Evolutionary conservation across 2,113 vertebrate genomes (phyloP).

Genomic region (Gavialis gangeticus): DNA sequence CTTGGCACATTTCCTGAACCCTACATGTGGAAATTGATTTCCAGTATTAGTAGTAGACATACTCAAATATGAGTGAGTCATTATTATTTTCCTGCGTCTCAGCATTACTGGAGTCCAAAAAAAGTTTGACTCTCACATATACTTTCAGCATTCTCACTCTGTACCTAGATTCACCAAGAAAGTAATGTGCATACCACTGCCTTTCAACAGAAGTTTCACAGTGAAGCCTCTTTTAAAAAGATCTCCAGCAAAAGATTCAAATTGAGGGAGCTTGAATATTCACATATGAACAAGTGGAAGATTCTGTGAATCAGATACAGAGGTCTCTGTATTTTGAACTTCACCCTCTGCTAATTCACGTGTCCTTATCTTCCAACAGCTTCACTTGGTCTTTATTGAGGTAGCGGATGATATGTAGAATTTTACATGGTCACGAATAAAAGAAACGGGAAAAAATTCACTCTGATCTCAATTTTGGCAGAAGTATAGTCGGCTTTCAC

Average conservation of each 20-base stretch:
- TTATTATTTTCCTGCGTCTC: not conserved
- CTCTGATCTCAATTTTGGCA: not conserved
- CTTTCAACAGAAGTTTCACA: not conserved
- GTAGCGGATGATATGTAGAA: not conserved
- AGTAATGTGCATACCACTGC: not conserved
- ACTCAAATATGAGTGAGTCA: no score
- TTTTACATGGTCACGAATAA: not conserved
- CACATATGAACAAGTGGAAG: not conserved
- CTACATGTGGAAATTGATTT: no score
- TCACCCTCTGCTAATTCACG: not conserved
- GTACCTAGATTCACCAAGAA: not conserved
- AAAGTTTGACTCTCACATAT: not conserved
- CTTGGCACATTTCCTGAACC: no score
- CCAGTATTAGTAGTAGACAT: no score
- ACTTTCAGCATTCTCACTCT: not conserved
- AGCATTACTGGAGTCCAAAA: not conserved
- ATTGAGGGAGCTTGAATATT: not conserved
- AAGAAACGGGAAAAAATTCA: not conserved
- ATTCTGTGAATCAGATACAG: not conserved
- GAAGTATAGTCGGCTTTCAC: slow-evolving; percentile 31
- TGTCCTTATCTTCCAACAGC: not conserved
- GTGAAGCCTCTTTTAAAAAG: not conserved
- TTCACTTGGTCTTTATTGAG: not conserved
- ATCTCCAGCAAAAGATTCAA: not conserved
- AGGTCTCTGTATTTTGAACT: not conserved